These are phyloP conservation scores for Linurgus olivaceus DNA, from an alignment of 2,797 vertebrate genomes.

Conservation along the genomic window DNA sequence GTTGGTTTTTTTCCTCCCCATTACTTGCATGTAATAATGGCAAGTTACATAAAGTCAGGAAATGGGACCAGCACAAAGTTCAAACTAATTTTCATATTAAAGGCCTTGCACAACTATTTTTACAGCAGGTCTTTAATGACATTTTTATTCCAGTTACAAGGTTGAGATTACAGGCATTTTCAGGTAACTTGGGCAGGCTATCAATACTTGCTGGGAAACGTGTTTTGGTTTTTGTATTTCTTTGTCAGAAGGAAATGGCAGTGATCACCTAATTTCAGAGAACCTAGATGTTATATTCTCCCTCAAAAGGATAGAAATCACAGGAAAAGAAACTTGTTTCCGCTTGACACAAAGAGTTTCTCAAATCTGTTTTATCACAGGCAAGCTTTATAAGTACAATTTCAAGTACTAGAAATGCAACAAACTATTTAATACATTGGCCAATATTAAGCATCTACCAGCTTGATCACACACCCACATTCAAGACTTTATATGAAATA, in stretches of 20 bases:
- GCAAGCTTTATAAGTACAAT: background rate
- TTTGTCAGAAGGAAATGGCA: background rate
- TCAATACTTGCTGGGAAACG: background rate
- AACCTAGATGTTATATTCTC: background rate
- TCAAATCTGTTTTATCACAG: background rate
- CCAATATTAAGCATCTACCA: background rate
- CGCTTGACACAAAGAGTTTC: background rate
- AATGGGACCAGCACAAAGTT: background rate
- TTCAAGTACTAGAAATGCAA: background rate
- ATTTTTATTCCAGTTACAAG: background rate
- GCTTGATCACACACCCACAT: background rate
- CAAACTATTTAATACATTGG: background rate
- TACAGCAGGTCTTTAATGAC: background rate
- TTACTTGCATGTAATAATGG: background rate
- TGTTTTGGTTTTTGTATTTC: background rate
- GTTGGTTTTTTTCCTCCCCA: background rate
- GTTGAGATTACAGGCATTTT: background rate
- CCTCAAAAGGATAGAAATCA: background rate
- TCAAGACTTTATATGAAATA: background rate
- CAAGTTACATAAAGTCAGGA: background rate
- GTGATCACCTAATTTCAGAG: background rate
- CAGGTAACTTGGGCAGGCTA: background rate
- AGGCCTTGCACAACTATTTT: background rate
- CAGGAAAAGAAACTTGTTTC: background rate
- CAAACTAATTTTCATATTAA: background rate